phyloP scores from a whole-genome alignment of 2,888 invertebrate species.

The Apodemia zela region DNA sequence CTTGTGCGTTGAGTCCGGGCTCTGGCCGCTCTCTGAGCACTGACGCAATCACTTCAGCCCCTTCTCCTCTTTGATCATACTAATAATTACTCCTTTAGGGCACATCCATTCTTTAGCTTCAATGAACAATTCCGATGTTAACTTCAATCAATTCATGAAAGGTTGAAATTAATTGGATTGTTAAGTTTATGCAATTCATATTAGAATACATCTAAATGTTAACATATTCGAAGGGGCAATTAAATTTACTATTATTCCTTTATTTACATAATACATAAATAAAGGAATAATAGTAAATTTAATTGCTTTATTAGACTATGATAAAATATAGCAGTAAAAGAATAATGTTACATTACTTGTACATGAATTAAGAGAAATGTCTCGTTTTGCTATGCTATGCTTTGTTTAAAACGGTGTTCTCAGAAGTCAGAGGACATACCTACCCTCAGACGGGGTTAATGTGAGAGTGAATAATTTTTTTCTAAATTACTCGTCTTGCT shows the following conservation, averaged over 20 bases:
- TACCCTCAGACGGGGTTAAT: no score
- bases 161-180: slow-evolving; percentile 65
- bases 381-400: no score
- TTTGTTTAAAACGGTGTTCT: no score
- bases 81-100: slow-evolving; percentile 76
- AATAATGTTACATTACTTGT: no score
- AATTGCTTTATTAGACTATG: no score
- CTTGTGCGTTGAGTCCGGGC: slow-evolving; percentile 76
- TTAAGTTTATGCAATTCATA: slow-evolving; percentile 50
- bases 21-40: slow-evolving; percentile 73
- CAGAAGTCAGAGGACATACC: no score
- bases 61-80: slow-evolving; percentile 66
- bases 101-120: slow-evolving; percentile 66
- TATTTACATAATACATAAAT: no score
- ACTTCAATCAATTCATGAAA: slow-evolving; percentile 65
- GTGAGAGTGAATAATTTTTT: no score
- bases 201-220: slow-evolving; percentile 17
- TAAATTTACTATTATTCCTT: background rate
- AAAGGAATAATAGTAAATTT: no score
- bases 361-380: no score
- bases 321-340: no score
- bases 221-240: background rate
- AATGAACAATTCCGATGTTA: slow-evolving; percentile 54
- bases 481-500: no score
- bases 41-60: slow-evolving; percentile 75